Evolutionary conservation across 2,113 vertebrate genomes (phyloP).

Genomic region (Pristiophorus japonicus): DNA sequence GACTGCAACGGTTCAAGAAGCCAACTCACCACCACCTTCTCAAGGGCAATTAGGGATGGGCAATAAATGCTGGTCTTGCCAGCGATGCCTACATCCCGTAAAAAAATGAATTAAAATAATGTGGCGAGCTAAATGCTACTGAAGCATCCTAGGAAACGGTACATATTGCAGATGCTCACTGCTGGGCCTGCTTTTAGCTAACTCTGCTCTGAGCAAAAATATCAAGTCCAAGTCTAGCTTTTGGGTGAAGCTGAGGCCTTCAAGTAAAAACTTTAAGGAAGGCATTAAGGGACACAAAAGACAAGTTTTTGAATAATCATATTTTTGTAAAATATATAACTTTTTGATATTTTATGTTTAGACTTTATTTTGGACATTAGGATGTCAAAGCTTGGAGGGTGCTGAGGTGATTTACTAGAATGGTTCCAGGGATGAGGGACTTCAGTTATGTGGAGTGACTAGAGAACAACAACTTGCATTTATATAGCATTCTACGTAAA

Average conservation of each 20-base stretch:
- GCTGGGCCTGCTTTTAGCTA: not conserved
- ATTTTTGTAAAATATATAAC: not conserved
- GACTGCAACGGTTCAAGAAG: no score
- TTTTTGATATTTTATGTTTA: not conserved
- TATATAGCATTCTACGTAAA: not conserved
- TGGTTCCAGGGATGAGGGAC: not conserved
- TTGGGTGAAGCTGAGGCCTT: not conserved
- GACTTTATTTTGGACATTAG: not conserved
- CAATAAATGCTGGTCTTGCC: no score
- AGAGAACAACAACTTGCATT: not conserved
- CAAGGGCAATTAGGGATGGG: no score
- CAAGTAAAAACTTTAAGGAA: not conserved
- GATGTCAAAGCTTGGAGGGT: not conserved
- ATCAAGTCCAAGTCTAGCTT: not conserved
- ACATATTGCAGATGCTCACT: not conserved
- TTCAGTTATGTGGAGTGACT: not conserved
- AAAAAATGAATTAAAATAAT: no score
- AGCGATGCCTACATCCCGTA: no score
- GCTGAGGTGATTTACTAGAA: not conserved
- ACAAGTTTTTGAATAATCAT: not conserved
- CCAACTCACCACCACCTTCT: no score
- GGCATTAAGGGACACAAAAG: not conserved
- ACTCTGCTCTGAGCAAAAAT: not conserved
- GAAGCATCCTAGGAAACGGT: not conserved
- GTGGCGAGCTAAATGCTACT: not conserved